phyloP scores from a whole-genome alignment of 2,888 invertebrate species.

The Ormyrus nitidulus region DNA sequence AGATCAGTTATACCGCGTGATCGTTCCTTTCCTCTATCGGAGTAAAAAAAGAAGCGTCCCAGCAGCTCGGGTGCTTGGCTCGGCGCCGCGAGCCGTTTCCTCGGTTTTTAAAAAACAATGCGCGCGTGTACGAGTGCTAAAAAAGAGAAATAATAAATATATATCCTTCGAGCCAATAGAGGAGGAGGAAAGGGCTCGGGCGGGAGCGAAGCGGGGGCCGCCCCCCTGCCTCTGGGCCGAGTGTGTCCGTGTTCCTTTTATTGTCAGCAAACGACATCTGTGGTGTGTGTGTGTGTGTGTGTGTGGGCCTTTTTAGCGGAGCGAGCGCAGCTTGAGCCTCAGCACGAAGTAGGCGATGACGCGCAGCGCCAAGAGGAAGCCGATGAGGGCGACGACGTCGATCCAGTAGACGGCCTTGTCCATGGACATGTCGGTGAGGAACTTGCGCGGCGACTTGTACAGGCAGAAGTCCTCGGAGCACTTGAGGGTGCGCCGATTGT shows the following conservation, averaged over 20 bases:
- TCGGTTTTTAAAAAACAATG: too few relatives aligned
- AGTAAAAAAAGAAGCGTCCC: too few relatives aligned
- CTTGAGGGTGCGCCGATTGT: conserved; percentile 86
- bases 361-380: conserved; percentile 87
- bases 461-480: conserved; percentile 91
- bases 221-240: too few relatives aligned
- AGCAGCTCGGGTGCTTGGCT: too few relatives aligned
- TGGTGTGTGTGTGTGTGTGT: neutral
- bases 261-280: neutral
- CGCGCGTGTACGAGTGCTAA: too few relatives aligned
- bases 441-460: conserved; percentile 87
- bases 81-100: too few relatives aligned
- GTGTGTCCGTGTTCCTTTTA: neutral
- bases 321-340: conserved; percentile 84
- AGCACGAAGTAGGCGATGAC: conserved; percentile 89
- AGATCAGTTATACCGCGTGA: too few relatives aligned
- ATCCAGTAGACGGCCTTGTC: conserved; percentile 85
- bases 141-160: too few relatives aligned
- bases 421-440: conserved; percentile 92
- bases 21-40: too few relatives aligned
- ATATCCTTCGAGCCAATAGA: too few relatives aligned
- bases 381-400: conserved; percentile 88
- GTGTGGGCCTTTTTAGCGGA: conserved; percentile 60
- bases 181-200: too few relatives aligned
- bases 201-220: too few relatives aligned